Evolutionary conservation across 2,797 vertebrate genomes (phyloP).

Genomic region (Rhinella marina): DNA sequence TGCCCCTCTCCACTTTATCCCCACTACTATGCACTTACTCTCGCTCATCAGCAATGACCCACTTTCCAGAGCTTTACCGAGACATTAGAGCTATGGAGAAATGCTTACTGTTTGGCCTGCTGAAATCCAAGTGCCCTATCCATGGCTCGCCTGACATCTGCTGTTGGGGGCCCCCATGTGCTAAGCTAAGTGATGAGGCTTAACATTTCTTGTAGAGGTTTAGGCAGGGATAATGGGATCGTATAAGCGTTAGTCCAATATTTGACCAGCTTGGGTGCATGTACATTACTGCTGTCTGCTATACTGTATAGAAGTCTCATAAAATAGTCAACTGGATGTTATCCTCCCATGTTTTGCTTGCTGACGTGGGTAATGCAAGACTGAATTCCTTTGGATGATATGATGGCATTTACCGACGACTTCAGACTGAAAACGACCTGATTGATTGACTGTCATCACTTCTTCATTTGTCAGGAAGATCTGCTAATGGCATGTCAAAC

Average conservation of each 20-base stretch:
- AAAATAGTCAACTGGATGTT: background rate
- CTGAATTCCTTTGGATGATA: background rate
- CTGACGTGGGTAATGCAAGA: background rate
- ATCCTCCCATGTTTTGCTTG: background rate
- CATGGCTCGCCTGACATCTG: no score
- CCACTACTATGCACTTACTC: no score
- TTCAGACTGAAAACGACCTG: background rate
- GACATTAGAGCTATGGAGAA: background rate
- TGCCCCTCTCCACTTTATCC: no score
- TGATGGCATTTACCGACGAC: background rate
- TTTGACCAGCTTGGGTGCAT: background rate
- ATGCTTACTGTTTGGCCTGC: no score
- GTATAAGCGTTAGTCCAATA: background rate
- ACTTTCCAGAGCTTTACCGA: background rate
- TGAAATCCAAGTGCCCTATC: no score
- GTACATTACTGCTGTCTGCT: background rate
- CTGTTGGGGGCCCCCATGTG: no score
- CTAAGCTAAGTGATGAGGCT: background rate
- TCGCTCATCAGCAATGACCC: no score
- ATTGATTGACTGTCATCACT: background rate
- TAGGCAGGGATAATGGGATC: background rate
- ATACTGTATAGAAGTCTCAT: background rate
- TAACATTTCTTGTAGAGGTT: background rate
- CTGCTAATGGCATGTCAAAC: constrained; percentile 19
- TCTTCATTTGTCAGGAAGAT: background rate